These are phyloP conservation scores for Drosophila acutilabella DNA, from an alignment of 2,888 invertebrate genomes.

Conservation along the genomic window DNA sequence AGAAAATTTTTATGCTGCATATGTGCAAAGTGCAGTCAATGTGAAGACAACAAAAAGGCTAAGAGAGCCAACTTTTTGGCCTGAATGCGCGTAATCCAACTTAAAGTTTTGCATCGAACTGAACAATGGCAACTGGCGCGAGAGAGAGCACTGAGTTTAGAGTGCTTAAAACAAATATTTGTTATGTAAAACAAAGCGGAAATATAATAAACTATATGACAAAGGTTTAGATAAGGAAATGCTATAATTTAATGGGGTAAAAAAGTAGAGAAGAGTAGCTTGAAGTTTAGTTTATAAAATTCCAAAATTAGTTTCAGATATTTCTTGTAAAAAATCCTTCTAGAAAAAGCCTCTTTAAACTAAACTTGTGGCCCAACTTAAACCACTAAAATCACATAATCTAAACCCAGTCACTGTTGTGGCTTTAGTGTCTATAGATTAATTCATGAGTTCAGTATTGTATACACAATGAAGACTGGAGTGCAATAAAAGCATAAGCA, in stretches of 20 bases:
- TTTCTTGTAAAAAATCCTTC: too few relatives aligned
- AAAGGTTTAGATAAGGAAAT: too few relatives aligned
- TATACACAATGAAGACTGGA: slow-evolving; percentile 26
- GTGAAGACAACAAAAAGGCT: slow-evolving; percentile 15
- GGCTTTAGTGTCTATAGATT: not conserved
- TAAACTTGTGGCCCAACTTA: too few relatives aligned
- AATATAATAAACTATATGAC: not conserved
- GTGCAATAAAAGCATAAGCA: slow-evolving; percentile 73
- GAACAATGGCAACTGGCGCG: slow-evolving; percentile 3
- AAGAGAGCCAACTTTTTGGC: slow-evolving; percentile 41
- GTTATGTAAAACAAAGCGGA: not conserved
- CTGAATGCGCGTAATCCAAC: slow-evolving; percentile 25
- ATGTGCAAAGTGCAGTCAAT: slow-evolving; percentile 56
- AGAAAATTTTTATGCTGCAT: slow-evolving; percentile 59
- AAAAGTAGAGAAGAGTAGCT: too few relatives aligned
- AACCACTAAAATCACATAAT: too few relatives aligned
- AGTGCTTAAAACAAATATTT: not conserved
- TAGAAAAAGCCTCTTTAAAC: too few relatives aligned
- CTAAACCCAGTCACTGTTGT: not conserved
- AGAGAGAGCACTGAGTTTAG: not conserved
- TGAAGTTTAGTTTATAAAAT: too few relatives aligned
- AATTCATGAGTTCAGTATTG: not conserved
- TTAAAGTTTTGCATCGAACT: slow-evolving; percentile 49
- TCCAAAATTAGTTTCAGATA: too few relatives aligned
- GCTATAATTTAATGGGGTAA: too few relatives aligned